phyloP scores from a whole-genome alignment of 1,140 invertebrate species.

The Drosophila busckii region DNA sequence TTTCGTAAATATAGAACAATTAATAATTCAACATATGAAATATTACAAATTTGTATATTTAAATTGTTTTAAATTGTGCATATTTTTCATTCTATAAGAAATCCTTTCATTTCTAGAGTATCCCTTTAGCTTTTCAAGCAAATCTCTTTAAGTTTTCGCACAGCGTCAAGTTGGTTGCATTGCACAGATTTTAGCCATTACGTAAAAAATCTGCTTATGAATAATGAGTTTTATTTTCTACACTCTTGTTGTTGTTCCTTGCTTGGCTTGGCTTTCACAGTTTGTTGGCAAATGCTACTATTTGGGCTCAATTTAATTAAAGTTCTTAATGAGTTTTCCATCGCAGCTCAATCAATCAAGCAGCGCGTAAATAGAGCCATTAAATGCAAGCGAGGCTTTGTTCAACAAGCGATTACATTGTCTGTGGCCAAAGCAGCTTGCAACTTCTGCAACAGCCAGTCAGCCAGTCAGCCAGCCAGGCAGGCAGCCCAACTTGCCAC shows the following conservation, averaged over 20 bases:
- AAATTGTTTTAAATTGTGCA: slow-evolving; percentile 19
- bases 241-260: too few species aligned
- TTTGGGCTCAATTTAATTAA: slow-evolving; percentile 67
- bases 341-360: slow-evolving; percentile 61
- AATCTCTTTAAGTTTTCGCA: not conserved
- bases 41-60: slow-evolving; percentile 23
- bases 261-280: slow-evolving; percentile 4
- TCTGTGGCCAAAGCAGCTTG: slow-evolving; percentile 8
- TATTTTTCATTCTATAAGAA: too few species aligned
- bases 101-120: too few species aligned
- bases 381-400: slow-evolving; percentile 42
- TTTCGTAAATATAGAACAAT: too few species aligned
- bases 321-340: slow-evolving; percentile 71
- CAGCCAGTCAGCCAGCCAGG: too few species aligned
- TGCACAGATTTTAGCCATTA: slow-evolving; percentile 22
- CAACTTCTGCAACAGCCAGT: too few species aligned
- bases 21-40: too few species aligned
- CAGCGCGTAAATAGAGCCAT: slow-evolving; percentile 43
- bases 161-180: slow-evolving; percentile 19
- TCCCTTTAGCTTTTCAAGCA: slow-evolving; percentile 30
- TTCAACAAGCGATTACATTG: slow-evolving; percentile 51
- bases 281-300: slow-evolving; percentile 1
- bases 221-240: slow-evolving; percentile 52
- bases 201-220: slow-evolving; percentile 44
- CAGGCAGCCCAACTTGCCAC: not conserved